Evolutionary conservation across 2,797 vertebrate species (phyloP), one percentile per base, ranked within the genome.

Genomic region (Caiman crocodilus): DNA sequence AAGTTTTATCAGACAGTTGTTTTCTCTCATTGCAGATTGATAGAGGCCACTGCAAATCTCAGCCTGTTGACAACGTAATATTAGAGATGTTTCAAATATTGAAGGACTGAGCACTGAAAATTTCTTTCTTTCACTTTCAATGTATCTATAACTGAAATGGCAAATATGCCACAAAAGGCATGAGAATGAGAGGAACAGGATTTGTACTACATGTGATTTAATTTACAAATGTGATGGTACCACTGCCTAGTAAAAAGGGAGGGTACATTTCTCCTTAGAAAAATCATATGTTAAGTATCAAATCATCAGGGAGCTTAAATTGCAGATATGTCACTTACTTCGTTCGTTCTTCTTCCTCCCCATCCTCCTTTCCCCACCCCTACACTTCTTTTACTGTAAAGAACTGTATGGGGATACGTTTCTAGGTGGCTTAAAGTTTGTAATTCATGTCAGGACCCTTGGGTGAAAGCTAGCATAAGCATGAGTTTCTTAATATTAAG

Each of bases 381-480:
- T 10, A 10, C 42, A 50, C 42, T 50, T 2, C 20, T 84, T 60
- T 42, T 11, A 28, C 32, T 89, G 3, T 30, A 87, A 75, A 82
- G 63, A 82, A 35, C 30, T 69, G 67, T 35, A 20, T 69, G 65
- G 30, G 30, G 18, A 69, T 35, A 32, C 21, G 67, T 32, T 69
- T 50, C 42, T 50, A 50, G 42, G 9, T 50, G 21, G 3, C 6
- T 61, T 87, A 4, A 89, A 57, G 1, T 76, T 30, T 42, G 58
- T 59, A 78, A 28, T 30, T 30, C 30, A 28, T 14, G 42, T 59
- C 30, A 26, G 13, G 25, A 26, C 20, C 14, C n/a, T 89, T 92
- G 18, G 55, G 8, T 90, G 0, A 2, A 35, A 7, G 59, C 25
- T 14, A 23, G 42, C n/a, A 3, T 21, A 76, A 2, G 1, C 20